A percentile compares a stretch with the other conserved stretches of the same genome.
These are phyloP conservation scores for Mugil cephalus DNA, from an alignment of 2,113 vertebrate species.

Conservation along the genomic window DNA sequence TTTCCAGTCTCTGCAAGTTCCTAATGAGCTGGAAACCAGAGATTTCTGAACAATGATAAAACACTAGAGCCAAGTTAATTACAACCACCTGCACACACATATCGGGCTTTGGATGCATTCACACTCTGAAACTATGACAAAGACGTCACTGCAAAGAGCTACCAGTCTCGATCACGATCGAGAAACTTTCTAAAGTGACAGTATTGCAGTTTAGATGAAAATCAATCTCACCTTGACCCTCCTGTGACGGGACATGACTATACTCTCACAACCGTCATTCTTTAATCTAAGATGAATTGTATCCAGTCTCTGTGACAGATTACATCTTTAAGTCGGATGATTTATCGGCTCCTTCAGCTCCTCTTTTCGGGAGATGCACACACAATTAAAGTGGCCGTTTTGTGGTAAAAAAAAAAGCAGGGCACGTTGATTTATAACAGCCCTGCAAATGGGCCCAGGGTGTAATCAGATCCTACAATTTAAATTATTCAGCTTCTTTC, in stretches of 20 bases:
- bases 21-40: too few species aligned
- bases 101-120: too few species aligned
- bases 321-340: conserved; percentile 47
- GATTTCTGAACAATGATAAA: too few species aligned
- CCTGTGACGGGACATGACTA: not conserved
- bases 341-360: conserved; percentile 43
- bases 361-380: conserved; percentile 38
- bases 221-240: not conserved
- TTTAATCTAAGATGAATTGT: conserved; percentile 40
- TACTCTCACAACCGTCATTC: not conserved
- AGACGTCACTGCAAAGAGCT: not conserved
- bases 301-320: conserved; percentile 53
- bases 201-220: not conserved
- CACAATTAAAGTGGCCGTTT: conserved; percentile 51
- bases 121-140: too few species aligned
- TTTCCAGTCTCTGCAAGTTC: too few species aligned
- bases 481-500: conserved; percentile 3
- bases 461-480: conserved; percentile 8
- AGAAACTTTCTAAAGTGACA: not conserved
- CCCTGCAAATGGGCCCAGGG: conserved; percentile 6
- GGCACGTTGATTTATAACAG: conserved; percentile 49
- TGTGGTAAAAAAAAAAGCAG: not conserved
- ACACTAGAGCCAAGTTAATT: too few species aligned
- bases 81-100: too few species aligned
- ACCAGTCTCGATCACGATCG: not conserved